Percentiles rank a stretch among this genome's conserved stretches.
Evolutionary conservation across 1,140 invertebrate species (phyloP).

Genomic region (Drosophila kurseongensis): DNA sequence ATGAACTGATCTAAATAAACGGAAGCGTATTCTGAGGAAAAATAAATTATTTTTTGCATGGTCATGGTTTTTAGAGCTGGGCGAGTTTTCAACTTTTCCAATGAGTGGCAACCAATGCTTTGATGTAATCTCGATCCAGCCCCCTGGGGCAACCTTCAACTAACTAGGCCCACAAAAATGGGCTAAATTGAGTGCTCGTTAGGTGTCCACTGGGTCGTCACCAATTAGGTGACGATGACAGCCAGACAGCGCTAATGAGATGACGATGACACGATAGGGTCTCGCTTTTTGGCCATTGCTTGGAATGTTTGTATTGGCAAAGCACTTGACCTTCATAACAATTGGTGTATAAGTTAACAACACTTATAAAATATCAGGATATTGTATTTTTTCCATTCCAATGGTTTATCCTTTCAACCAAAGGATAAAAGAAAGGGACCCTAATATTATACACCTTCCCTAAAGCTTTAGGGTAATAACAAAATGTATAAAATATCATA

Average conservation of each 20-base stretch:
- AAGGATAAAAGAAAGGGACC: no score
- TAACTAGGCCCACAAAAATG: conserved; percentile 33
- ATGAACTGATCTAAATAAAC: background rate
- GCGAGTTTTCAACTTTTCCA: conserved; percentile 6
- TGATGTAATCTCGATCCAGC: conserved; percentile 14
- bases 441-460: no score
- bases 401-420: no score
- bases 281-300: conserved; percentile 23
- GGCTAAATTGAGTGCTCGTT: conserved; percentile 22
- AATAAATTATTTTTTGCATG: no score
- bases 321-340: conserved; percentile 37
- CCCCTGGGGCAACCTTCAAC: conserved; percentile 28
- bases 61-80: background rate
- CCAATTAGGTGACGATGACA: conserved; percentile 59
- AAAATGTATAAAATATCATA: no score
- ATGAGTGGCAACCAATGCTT: background rate
- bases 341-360: conserved; percentile 4
- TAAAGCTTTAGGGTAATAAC: no score
- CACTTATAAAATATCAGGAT: background rate
- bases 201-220: conserved; percentile 55
- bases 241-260: conserved; percentile 36
- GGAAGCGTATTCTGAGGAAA: background rate
- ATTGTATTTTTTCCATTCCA: background rate
- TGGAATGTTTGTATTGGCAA: conserved; percentile 43
- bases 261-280: conserved; percentile 37